Conservation (phyloP, 2,888 invertebrate species). For the Polydrusus tereticollis region DNA sequence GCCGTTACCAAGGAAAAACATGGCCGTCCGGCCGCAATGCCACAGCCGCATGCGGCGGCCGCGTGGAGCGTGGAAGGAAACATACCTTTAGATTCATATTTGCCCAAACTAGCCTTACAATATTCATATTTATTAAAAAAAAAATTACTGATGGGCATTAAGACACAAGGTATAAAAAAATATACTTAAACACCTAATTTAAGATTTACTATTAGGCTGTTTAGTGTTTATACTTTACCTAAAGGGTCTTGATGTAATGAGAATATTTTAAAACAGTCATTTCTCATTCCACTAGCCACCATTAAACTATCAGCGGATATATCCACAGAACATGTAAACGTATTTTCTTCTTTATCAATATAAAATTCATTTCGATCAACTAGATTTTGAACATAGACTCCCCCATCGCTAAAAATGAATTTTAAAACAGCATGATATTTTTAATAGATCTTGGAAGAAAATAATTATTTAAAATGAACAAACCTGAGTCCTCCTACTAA, state of each 20-base stretch:
- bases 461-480: background rate
- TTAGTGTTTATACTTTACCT: slow-evolving; percentile 14
- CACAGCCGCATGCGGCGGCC: no score
- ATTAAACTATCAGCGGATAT: slow-evolving; percentile 57
- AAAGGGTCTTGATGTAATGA: slow-evolving; percentile 45
- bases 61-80: no score
- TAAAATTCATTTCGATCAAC: slow-evolving; percentile 33
- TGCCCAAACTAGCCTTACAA: no score
- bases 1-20: no score
- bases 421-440: background rate
- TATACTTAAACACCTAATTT: background rate
- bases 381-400: slow-evolving; percentile 44
- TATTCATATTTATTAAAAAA: no score
- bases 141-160: no score
- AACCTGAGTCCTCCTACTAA: slow-evolving; percentile 68
- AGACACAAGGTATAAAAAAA: no score
- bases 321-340: slow-evolving; percentile 68
- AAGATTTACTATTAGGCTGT: slow-evolving; percentile 14
- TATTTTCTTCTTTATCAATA: slow-evolving; percentile 54
- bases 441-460: background rate
- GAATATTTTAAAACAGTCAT: slow-evolving; percentile 66
- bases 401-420: slow-evolving; percentile 45
- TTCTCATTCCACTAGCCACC: slow-evolving; percentile 67
- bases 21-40: no score
- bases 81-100: no score